Base-by-base conservation (phyloP, 2,888 invertebrate species). In the Papilio demoleus region DNA sequence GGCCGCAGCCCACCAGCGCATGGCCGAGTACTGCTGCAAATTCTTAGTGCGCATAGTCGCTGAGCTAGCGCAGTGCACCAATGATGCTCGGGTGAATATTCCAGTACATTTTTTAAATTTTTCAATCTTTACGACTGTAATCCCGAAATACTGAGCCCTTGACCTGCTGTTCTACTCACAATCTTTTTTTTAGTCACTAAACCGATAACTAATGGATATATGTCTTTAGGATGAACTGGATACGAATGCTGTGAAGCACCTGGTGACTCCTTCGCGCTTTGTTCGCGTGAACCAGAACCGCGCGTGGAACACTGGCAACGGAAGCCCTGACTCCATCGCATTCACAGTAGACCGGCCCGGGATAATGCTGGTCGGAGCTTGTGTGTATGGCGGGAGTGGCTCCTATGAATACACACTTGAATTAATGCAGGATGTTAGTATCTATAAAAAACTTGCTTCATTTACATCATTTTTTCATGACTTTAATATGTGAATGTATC, bases 271-370 rank as follows among this genome's bases (percentile, higher is more conserved):
- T 0, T 96, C 97, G 40, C 94, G 99, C 31, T 99, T 99, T 86
- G 96, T 97, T 50, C 95, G 98, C 60, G 96, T 97, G 56, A 98
- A 98, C 84, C 95, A 96, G 75, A 96, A 96, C 61, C 95, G 98
- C 56, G 97, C 97, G 0, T 99, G 99, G 99, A 99, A 99, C 85
- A 98, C 99, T 0, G 98, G 99, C 4, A 98, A 98, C 84, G 99
- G 99, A 36, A 98, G 98, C 11, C 98, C 99, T 0, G 99, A 99
- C 89, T 99, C 99, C 0, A 97, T 99, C 78, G 97, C 97, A 79
- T 98, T 99, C 81, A 96, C 96, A 40, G 98, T 99, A 11, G 99
- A 99, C 90, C 94, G 96, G 22, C 94, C 96, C 0, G 99, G 99
- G 2, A 95, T 99, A 59, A 95, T 97, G 27, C 94, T 99, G 47